Evolutionary conservation across 2,888 invertebrate species (phyloP), one percentile per base, ranked within the genome.

Genomic region (Himalopsyche japonica): DNA sequence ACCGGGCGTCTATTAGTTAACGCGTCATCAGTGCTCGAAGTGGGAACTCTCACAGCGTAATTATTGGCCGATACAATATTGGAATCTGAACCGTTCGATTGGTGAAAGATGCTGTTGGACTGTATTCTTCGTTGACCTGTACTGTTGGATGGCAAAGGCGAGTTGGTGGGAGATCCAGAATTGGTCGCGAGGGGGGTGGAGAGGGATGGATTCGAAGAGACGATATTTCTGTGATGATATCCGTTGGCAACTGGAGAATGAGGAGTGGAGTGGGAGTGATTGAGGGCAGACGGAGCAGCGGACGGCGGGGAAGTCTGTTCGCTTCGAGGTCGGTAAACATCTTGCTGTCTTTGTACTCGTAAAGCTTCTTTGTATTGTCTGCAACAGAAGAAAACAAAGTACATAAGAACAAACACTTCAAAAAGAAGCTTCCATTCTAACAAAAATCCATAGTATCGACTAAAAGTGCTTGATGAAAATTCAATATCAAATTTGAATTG

Each of bases 321-420:
- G 88, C 94, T 93, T 85, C 94, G 94, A 88, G 94, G 94, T 87
- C 95, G 93, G 90, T 96, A 96, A 85, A 96, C 94, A 89, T 96
- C 97, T 91, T 95, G 96, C 87, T 95, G 95, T 88, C 97, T 93
- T 90, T 97, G 97, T 88, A 96, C 96, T 90, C 96, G 95, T 89
- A 97, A 91, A 84, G 97, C 97, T 93, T 97, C 97, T 92, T 97
- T 97, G 92, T 97, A 97, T 92, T 97, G 97, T 91, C 97, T 94
- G 91, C 7, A 92, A 93, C 86, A 85, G 80, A 15, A 37, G n/a
- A 79, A 10, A 37, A 24, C 4, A 57, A 8, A 80, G 48, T 30
- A 5, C 43, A n/a, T 49, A 10, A 57, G 3, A 34, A 78, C 32
- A 18, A 27, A 57, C 37, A 20, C 10, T 34, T 77, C 10, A 57